Base-by-base conservation (phyloP, 1,140 invertebrate species). In the Halictus rubicundus region DNA sequence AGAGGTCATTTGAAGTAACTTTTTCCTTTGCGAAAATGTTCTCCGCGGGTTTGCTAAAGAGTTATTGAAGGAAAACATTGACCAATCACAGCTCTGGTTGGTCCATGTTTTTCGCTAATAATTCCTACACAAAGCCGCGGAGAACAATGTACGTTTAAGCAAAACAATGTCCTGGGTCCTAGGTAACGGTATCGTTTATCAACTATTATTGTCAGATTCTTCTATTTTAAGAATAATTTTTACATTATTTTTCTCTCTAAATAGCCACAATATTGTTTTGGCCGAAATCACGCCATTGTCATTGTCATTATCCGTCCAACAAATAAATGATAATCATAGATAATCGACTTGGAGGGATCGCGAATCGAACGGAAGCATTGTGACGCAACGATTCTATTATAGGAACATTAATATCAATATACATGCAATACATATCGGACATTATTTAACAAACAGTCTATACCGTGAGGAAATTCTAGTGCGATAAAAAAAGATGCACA, bases 391-490 rank as follows among this genome's bases (percentile, higher is more conserved):
- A 70, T 52, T 32, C 66, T 76, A 46, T 57, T 60, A 76, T 64
- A 46, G 65, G 65, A 39, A 46, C 68, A 76, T 76, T 75, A 74
- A 84, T 83, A 80, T 84, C 66, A 83, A 80, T 84, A 78, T 68
- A 46, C 82, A 85, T 85, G 82, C 82, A 84, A 32, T 76, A 80
- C 68, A 81, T 61, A 71, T 73, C 52, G 76, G 78, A 76, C 82
- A 75, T 61, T 84, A 76, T 57, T 81, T 75, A 80, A 83, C 83
- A 83, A n/a, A 73, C 46, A 68, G 81, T 75, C 61, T 65, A 71
- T 83, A 61, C 66, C 52, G 74, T 83, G 68, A 32, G 65, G 70
- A 71, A 71, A 52, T 61, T 74, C 68, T 81, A 84, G 60, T 84
- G 78, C 64, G 72, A 49, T 81, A 70, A 52, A 63, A 81, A 74